Evolutionary conservation across 2,888 invertebrate genomes (phyloP), one percentile per base, ranked within the genome.

Genomic region (Carpatolechia fugitivella): DNA sequence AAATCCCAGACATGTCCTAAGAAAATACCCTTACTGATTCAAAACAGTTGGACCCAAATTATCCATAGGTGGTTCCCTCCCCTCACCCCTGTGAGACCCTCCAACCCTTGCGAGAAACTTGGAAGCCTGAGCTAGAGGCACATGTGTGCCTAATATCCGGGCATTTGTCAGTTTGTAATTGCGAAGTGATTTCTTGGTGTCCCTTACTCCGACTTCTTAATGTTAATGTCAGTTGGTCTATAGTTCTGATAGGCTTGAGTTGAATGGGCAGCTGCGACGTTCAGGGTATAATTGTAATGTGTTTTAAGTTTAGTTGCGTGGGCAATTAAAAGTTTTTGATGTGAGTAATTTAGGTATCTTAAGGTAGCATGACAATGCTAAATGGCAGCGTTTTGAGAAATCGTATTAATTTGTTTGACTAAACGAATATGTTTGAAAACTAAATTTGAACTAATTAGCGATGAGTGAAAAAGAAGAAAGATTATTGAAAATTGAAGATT

Each of bases 81-180:
- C 41, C 53, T 56, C 55, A n/a, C n/a, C n/a, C n/a, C n/a, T n/a
- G n/a, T n/a, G n/a, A n/a, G 56, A 33, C 41, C 57, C 56, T 41
- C 54, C 33, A 47, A 38, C 47, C 62, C 44, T 44, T 29, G 13
- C 33, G 44, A 13, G 63, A 63, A 79, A 80, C 68, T 82, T 75
- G 65, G 76, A 24, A 24, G 24, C 24, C 6, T 24, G n/a, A n/a
- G n/a, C 24, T 24, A 6, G 24, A 66, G 84, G 71, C 90, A 90
- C 90, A 90, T 90, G 89, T 90, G 89, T 75, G 74, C 61, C 70
- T 89, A 90, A 90, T 89, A 87, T 70, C 88, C 85, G 69, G 78
- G 72, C 90, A 90, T 90, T 90, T 88, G 86, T 90, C 89, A 89
- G 88, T 76, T 77, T 86, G 82, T 90, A 90, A 90, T 89, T 85